These are phyloP conservation scores for Todiramphus saurophagus DNA, from an alignment of 2,113 vertebrate species.

Conservation along the genomic window DNA sequence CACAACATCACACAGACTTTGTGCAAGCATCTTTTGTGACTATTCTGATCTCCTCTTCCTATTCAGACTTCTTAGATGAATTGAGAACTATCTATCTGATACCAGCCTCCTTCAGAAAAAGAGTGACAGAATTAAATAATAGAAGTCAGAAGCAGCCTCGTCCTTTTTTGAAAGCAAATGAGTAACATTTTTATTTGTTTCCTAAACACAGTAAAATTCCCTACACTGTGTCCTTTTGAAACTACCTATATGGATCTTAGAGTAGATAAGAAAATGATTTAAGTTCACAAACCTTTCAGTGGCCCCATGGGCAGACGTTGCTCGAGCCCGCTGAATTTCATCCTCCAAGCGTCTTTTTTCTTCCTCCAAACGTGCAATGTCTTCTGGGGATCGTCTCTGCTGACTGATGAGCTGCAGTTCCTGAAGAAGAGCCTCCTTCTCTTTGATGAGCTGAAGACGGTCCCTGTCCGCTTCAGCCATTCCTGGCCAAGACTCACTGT, in stretches of 20 bases:
- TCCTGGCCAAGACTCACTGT: conserved; percentile 92
- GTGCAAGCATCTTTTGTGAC: not conserved
- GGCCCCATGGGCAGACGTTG: conserved; percentile 86
- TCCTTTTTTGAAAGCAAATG: not conserved
- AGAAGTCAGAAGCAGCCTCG: not conserved
- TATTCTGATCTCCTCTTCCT: not conserved
- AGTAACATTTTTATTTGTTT: not conserved
- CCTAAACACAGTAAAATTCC: not conserved
- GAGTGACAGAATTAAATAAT: not conserved
- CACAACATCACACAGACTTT: not conserved
- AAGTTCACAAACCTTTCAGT: conserved; percentile 85
- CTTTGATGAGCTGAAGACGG: conserved; percentile 92
- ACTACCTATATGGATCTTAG: not conserved
- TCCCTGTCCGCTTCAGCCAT: conserved; percentile 92
- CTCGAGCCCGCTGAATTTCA: conserved; percentile 88
- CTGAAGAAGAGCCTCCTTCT: conserved; percentile 95
- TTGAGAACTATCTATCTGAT: not conserved
- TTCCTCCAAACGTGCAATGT: conserved; percentile 85
- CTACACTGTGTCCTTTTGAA: not conserved
- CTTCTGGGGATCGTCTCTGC: conserved; percentile 82
- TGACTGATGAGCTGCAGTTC: conserved; percentile 90
- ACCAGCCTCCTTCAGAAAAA: not conserved
- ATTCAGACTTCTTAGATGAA: not conserved
- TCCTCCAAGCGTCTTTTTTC: conserved; percentile 88
- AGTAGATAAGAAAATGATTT: not conserved